Conservation (phyloP, 2,797 vertebrate species). For the Eleutherodactylus coqui region DNA sequence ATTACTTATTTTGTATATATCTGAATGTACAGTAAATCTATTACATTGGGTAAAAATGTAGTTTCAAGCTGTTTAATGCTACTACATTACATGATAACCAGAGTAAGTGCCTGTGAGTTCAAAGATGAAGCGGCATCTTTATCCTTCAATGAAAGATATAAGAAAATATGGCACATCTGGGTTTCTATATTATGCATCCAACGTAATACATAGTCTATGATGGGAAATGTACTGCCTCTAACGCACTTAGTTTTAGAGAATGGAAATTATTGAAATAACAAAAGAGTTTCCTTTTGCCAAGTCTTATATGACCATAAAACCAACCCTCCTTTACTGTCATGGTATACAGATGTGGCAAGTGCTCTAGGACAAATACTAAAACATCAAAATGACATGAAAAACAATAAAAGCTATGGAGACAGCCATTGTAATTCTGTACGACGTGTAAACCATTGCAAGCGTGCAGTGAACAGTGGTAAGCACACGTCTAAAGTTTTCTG, state of each 20-base stretch:
- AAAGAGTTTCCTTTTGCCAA: not conserved
- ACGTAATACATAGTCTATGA: not conserved
- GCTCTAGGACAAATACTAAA: conserved; percentile 12
- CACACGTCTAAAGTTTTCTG: conserved; percentile 31
- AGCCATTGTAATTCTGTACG: conserved; percentile 18
- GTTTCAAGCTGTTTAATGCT: too few relatives aligned
- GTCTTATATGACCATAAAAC: conserved; percentile 9
- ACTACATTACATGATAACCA: too few relatives aligned
- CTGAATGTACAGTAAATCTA: too few relatives aligned
- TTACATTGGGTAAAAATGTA: too few relatives aligned
- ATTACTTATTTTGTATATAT: too few relatives aligned
- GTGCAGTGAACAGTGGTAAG: conserved; percentile 38
- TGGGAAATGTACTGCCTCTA: not conserved
- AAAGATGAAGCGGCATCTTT: too few relatives aligned
- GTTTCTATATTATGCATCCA: not conserved
- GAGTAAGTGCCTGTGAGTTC: too few relatives aligned
- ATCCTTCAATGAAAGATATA: too few relatives aligned
- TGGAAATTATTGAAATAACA: conserved; percentile 12
- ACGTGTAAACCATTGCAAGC: not conserved
- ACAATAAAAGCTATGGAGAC: conserved; percentile 29
- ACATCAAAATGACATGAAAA: conserved; percentile 52
- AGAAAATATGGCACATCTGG: not conserved
- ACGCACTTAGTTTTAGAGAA: not conserved
- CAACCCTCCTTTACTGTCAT: conserved; percentile 32
- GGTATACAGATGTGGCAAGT: conserved; percentile 34